Percentiles rank a stretch among this genome's conserved stretches.
These are phyloP conservation scores for Lepidurus arcticus DNA, from an alignment of 1,140 invertebrate genomes.

Conservation along the genomic window DNA sequence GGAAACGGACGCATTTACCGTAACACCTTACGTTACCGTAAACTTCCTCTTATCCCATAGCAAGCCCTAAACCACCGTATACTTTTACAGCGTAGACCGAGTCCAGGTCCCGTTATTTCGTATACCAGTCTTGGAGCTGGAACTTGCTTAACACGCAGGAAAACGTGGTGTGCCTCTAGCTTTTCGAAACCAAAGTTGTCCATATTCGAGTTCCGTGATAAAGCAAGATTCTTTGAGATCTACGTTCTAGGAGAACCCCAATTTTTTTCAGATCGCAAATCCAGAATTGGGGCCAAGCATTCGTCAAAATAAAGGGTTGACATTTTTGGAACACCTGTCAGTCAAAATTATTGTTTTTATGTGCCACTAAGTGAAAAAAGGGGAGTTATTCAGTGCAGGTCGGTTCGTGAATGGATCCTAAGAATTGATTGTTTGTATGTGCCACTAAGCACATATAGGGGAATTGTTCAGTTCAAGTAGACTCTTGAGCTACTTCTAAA, in stretches of 20 bases:
- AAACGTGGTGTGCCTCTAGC: not conserved
- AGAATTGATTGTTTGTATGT: no score
- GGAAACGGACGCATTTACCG: slow-evolving; percentile 1
- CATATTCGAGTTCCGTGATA: no score
- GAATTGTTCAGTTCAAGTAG: no score
- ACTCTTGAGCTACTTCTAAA: no score
- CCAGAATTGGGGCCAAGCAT: not conserved
- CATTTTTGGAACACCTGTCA: not conserved
- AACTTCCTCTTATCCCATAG: slow-evolving; percentile 10
- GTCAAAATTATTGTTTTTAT: not conserved
- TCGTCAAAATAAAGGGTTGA: not conserved
- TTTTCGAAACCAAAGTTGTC: no score
- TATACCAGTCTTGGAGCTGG: not conserved
- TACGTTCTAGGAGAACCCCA: no score
- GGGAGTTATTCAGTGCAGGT: not conserved
- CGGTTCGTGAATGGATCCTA: no score
- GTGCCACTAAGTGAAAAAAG: not conserved
- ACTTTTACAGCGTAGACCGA: not conserved
- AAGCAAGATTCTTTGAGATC: no score
- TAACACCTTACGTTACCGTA: not conserved
- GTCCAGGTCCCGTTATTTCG: slow-evolving; percentile 2
- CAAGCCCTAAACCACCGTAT: not conserved
- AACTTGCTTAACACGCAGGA: not conserved
- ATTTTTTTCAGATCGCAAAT: not conserved
- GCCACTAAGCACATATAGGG: no score